These are phyloP conservation scores for Naso thynnoides DNA, from an alignment of 2,797 vertebrate species.

Conservation along the genomic window DNA sequence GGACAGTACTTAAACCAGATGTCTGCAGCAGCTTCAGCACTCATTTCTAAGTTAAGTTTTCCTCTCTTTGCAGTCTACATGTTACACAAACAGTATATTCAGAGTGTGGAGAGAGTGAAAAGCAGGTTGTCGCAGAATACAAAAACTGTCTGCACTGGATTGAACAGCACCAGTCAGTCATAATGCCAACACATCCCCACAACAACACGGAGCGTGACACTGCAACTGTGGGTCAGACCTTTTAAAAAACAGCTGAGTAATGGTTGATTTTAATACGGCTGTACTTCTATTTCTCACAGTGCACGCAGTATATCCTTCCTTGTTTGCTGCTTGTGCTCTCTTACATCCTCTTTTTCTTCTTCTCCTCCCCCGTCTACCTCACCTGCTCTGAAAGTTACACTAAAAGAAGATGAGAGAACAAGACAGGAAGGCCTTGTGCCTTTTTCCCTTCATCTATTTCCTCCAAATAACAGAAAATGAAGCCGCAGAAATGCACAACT, in stretches of 20 bases:
- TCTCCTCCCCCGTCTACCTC: background rate
- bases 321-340: slow-evolving; percentile 1
- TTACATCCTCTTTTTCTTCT: background rate
- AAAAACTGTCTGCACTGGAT: slow-evolving; percentile 9
- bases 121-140: background rate
- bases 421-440: slow-evolving; percentile 1
- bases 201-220: background rate
- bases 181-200: background rate
- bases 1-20: background rate
- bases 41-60: background rate
- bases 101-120: background rate
- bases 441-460: background rate
- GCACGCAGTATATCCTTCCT: slow-evolving; percentile 9
- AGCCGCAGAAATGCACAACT: slow-evolving; percentile 11
- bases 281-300: background rate
- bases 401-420: slow-evolving; percentile 34
- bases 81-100: background rate
- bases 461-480: background rate
- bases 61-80: background rate
- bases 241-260: slow-evolving; percentile 20
- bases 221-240: slow-evolving; percentile 26
- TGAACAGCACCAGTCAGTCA: background rate
- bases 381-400: slow-evolving; percentile 32
- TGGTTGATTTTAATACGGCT: slow-evolving; percentile 14
- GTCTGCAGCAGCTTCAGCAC: background rate